Evolutionary conservation across 2,797 vertebrate genomes (phyloP).

Genomic region (Selene dorsalis): DNA sequence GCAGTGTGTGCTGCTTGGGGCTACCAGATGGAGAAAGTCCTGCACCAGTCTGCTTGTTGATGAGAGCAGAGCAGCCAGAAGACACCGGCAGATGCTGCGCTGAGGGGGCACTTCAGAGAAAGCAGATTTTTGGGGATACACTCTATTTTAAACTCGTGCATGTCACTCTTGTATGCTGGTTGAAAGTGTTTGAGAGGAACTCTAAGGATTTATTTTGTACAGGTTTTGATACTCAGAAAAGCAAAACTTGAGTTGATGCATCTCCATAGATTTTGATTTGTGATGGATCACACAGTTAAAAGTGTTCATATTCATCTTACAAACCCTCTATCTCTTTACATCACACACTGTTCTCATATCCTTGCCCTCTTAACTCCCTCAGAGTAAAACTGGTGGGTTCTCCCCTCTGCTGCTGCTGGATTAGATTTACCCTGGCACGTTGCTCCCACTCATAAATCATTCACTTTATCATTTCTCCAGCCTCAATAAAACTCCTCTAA

Average conservation of each 20-base stretch:
- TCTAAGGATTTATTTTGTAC: conserved; percentile 8
- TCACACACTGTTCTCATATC: conserved; percentile 55
- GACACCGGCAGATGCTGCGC: conserved; percentile 68
- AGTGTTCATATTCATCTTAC: conserved; percentile 53
- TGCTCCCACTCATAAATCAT: conserved; percentile 75
- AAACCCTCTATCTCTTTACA: conserved; percentile 38
- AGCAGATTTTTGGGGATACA: conserved; percentile 30
- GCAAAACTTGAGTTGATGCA: not conserved
- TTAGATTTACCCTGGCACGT: conserved; percentile 65
- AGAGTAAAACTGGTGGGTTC: conserved; percentile 35
- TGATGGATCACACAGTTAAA: conserved; percentile 40
- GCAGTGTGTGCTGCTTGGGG: conserved; percentile 52
- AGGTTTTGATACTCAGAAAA: not conserved
- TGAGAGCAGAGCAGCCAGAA: conserved; percentile 64
- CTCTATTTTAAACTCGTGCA: conserved; percentile 38
- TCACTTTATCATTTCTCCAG: conserved; percentile 71
- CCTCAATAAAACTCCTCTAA: conserved; percentile 78
- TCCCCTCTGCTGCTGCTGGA: conserved; percentile 22
- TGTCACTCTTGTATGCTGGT: conserved; percentile 2
- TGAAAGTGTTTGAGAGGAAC: not conserved
- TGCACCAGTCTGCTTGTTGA: conserved; percentile 67
- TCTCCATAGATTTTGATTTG: conserved; percentile 32
- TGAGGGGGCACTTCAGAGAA: conserved; percentile 38
- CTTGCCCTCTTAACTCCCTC: conserved; percentile 43
- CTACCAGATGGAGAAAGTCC: conserved; percentile 74